Percentiles rank a stretch among this genome's conserved stretches.
Conservation (phyloP, 2,797 vertebrate genomes). For the Orientallactaga sibirica region DNA sequence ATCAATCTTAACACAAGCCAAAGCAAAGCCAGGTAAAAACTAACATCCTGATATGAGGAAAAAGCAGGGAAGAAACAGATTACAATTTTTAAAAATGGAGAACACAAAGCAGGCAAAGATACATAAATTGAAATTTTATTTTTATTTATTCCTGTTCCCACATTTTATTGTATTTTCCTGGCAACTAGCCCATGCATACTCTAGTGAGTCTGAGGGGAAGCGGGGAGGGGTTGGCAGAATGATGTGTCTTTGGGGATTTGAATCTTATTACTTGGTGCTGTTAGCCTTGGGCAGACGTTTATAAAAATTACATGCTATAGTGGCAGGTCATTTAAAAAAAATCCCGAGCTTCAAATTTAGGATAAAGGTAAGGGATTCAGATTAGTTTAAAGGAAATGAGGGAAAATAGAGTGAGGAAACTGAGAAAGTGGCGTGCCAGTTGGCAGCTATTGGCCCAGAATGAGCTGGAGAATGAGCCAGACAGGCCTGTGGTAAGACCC, state of each 20-base stretch:
- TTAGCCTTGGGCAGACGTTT: slow-evolving; percentile 66
- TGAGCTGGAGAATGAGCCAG: background rate
- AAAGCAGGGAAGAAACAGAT: background rate
- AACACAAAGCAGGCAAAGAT: slow-evolving; percentile 21
- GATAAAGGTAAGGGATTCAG: slow-evolving; percentile 64
- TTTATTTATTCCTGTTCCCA: slow-evolving; percentile 77
- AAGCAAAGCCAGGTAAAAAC: background rate
- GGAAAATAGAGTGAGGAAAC: background rate
- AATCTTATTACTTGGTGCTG: slow-evolving; percentile 67
- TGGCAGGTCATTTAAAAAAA: slow-evolving; percentile 50
- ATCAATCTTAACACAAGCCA: background rate
- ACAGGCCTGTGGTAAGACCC: background rate
- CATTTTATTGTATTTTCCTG: slow-evolving; percentile 78
- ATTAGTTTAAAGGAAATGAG: slow-evolving; percentile 54
- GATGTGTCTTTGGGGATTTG: slow-evolving; percentile 65
- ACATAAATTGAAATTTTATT: slow-evolving; percentile 61
- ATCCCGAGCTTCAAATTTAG: slow-evolving; percentile 62
- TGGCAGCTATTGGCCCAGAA: background rate
- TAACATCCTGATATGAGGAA: background rate
- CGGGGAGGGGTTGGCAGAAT: slow-evolving; percentile 66
- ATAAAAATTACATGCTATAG: slow-evolving; percentile 62
- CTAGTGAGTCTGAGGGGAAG: slow-evolving; percentile 61
- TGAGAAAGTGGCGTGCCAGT: background rate
- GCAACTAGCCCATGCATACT: slow-evolving; percentile 31
- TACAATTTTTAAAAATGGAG: slow-evolving; percentile 17